Base-by-base conservation (phyloP, 2,797 vertebrate genomes). In the Falco naumanni region DNA sequence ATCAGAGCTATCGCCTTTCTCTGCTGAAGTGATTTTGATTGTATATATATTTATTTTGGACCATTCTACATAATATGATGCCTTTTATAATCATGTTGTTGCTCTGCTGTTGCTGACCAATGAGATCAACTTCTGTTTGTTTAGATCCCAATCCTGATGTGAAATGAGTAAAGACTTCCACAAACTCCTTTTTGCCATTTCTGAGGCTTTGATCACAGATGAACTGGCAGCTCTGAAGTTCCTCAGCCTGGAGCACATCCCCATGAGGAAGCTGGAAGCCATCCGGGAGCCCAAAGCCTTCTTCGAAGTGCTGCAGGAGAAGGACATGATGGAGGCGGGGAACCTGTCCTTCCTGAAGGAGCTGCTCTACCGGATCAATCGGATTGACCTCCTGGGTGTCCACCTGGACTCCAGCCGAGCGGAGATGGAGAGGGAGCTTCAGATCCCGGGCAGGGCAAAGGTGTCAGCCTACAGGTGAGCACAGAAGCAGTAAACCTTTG, bases 391-490 rank as follows among this genome's bases (percentile, higher is more conserved):
- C 14, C 93, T 98, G 79, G 13, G 0, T 12, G 24, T 19, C 7
- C 8, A 10, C 5, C 84, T 98, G 74, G 15, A 37, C 25, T 95
- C 82, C 65, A 96, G 61, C 51, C 72, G 22, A 34, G 34, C 85
- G 19, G 79, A 97, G 64, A 88, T 98, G 94, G n/a, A 59, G 20
- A 72, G 16, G 5, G 93, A 95, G 56, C 95, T 98, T n/a, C 92
- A 18, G 63, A 34, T 12, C 11, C 93, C 17, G 0, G 93, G 61
- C 85, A 95, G 41, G 54, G 96, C 96, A 51, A 81, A 47, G 53
- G 90, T 98, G 76, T 97, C 97, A 20, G 15, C 89, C 24, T 98
- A 97, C 84, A 98, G 98, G 98, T 98, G 59, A 64, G 93, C 57
- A 64, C 33, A 45, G 51, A 8, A 45, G n/a, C 45, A 41, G 45